Evolutionary conservation across 2,888 invertebrate species (phyloP).

Genomic region (Drosophila kuntzei): DNA sequence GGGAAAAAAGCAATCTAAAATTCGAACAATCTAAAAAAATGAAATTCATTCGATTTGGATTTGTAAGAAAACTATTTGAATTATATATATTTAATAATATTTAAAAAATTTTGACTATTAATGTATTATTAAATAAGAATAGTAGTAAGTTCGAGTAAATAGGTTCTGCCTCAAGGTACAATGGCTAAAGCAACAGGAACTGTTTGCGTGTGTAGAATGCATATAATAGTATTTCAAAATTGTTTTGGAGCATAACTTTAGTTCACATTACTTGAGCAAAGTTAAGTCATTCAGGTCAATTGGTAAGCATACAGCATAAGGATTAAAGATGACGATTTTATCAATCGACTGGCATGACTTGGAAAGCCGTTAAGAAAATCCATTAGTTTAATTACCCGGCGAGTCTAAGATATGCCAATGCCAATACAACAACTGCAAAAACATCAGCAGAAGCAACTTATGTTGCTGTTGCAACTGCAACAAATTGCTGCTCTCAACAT

Average conservation of each 20-base stretch:
- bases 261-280: constrained; percentile 48
- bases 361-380: constrained; percentile 47
- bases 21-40: too few species aligned
- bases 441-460: constrained; percentile 13
- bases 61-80: too few species aligned
- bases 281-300: constrained; percentile 54
- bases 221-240: constrained; percentile 54
- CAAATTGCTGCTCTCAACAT: constrained; percentile 69
- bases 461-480: constrained; percentile 54
- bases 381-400: constrained; percentile 76
- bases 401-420: constrained; percentile 12
- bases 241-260: constrained; percentile 29
- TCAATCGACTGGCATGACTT: constrained; percentile 26
- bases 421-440: constrained; percentile 4
- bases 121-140: too few species aligned
- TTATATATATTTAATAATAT: too few species aligned
- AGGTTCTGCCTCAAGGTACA: constrained; percentile 18
- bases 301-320: constrained; percentile 13
- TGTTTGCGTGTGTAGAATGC: constrained; percentile 53
- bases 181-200: constrained; percentile 26
- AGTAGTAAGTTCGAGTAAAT: not conserved
- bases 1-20: too few species aligned
- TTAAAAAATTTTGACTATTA: too few species aligned
- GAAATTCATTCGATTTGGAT: too few species aligned
- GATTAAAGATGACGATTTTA: constrained; percentile 24